A percentile compares a stretch with the other conserved stretches of the same genome.
phyloP scores from a whole-genome alignment of 2,888 invertebrate species.

The Caenorhabditis sp. region DNA sequence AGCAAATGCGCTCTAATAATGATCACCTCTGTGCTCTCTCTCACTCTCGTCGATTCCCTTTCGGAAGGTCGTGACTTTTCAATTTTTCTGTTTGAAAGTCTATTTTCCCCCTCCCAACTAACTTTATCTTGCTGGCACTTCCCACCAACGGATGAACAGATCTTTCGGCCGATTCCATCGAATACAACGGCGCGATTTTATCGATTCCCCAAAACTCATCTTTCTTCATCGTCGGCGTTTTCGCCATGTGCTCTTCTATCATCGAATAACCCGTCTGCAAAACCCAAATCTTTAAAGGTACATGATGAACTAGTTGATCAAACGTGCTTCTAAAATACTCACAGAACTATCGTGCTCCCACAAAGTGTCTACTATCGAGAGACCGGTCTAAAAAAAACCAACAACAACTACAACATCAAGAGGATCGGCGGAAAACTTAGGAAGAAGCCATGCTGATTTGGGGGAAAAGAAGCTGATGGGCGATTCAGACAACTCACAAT shows the following conservation, averaged over 20 bases:
- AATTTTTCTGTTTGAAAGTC: no score
- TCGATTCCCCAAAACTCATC: conserved; percentile 63
- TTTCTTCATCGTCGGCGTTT: conserved; percentile 50
- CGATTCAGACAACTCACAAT: conserved; percentile 56
- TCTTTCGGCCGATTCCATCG: conserved; percentile 62
- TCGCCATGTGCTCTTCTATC: conserved; percentile 53
- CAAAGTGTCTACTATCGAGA: conserved; percentile 41
- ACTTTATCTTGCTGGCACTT: conserved; percentile 67
- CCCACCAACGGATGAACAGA: conserved; percentile 67
- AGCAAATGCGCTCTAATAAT: no score
- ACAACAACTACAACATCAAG: conserved; percentile 19
- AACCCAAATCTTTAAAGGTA: background rate
- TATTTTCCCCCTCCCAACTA: conserved; percentile 11
- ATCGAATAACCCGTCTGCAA: conserved; percentile 58
- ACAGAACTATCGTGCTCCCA: conserved; percentile 39
- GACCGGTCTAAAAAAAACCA: conserved; percentile 41
- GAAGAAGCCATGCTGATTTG: background rate
- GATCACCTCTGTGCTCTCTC: no score
- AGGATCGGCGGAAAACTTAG: background rate
- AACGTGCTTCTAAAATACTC: conserved; percentile 12
- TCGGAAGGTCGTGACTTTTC: no score
- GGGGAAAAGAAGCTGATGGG: no score
- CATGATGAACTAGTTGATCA: background rate
- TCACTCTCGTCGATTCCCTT: no score
- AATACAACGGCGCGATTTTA: conserved; percentile 64